Evolutionary conservation across 2,797 vertebrate genomes (phyloP).

Genomic region (Catamblyrhynchus diadema): DNA sequence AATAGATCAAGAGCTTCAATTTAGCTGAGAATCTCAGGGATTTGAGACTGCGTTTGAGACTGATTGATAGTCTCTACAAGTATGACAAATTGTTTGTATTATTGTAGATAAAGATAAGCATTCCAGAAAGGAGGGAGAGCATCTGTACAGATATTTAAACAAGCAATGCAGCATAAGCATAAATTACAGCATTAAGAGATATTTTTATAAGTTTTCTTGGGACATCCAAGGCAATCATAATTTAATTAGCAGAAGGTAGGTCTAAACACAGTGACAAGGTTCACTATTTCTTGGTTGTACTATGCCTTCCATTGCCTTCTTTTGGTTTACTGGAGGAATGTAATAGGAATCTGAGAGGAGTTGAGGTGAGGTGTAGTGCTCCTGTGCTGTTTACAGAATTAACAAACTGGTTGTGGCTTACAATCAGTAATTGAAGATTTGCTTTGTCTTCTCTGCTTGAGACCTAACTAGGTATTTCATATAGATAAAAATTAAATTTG

Average conservation of each 20-base stretch:
- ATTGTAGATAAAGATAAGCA: not conserved
- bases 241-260: not conserved
- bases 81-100: not conserved
- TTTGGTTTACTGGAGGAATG: not conserved
- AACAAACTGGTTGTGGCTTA: not conserved
- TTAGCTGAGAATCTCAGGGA: not conserved
- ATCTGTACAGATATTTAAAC: not conserved
- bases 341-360: not conserved
- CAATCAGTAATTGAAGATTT: not conserved
- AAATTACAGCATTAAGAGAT: not conserved
- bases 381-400: not conserved
- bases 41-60: not conserved
- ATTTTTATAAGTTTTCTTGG: not conserved
- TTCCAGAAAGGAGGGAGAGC: not conserved
- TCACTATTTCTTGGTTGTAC: not conserved
- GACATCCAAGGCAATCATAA: not conserved
- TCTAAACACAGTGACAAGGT: not conserved
- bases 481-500: not conserved
- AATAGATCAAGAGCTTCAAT: not conserved
- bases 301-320: not conserved
- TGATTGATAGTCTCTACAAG: not conserved
- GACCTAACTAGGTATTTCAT: not conserved
- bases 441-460: not conserved
- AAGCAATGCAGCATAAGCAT: not conserved
- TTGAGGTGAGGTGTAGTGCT: not conserved